Evolutionary conservation across 2,888 invertebrate genomes (phyloP).

Genomic region (Ligdia adustata): DNA sequence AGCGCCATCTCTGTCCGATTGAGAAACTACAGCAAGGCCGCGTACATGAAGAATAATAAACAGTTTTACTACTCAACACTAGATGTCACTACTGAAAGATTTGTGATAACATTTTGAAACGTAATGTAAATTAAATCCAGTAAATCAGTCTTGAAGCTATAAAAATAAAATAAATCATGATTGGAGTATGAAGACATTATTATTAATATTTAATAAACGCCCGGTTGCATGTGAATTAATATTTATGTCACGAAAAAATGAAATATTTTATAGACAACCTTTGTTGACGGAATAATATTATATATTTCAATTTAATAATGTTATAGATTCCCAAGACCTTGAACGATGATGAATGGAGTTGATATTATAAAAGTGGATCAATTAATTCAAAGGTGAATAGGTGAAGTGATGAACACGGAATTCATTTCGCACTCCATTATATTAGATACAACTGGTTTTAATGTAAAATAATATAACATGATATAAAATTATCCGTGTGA

Average conservation of each 20-base stretch:
- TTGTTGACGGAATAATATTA: too few species aligned
- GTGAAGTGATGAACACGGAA: slow-evolving; percentile 13
- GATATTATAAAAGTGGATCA: slow-evolving; percentile 12
- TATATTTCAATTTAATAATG: not conserved
- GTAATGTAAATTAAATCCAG: too few species aligned
- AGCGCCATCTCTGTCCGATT: slow-evolving; percentile 26
- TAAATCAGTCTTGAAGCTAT: too few species aligned
- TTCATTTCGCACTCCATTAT: not conserved
- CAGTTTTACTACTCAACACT: slow-evolving; percentile 30
- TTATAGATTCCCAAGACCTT: slow-evolving; percentile 3
- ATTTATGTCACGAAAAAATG: not conserved
- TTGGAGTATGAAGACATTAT: slow-evolving; percentile 5
- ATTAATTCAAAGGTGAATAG: slow-evolving; percentile 21
- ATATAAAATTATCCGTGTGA: too few species aligned
- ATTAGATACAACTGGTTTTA: slow-evolving; percentile 5
- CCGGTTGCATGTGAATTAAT: too few species aligned
- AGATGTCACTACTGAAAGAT: slow-evolving; percentile 31
- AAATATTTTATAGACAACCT: slow-evolving; percentile 8
- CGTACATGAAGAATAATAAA: not conserved
- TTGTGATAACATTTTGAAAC: too few species aligned
- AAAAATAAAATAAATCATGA: not conserved
- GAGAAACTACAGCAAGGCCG: not conserved
- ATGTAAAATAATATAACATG: too few species aligned
- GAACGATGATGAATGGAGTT: slow-evolving; percentile 7
- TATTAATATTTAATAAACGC: not conserved